These are phyloP conservation scores for Tetrao urogallus DNA, from an alignment of 2,113 vertebrate genomes.

Conservation along the genomic window DNA sequence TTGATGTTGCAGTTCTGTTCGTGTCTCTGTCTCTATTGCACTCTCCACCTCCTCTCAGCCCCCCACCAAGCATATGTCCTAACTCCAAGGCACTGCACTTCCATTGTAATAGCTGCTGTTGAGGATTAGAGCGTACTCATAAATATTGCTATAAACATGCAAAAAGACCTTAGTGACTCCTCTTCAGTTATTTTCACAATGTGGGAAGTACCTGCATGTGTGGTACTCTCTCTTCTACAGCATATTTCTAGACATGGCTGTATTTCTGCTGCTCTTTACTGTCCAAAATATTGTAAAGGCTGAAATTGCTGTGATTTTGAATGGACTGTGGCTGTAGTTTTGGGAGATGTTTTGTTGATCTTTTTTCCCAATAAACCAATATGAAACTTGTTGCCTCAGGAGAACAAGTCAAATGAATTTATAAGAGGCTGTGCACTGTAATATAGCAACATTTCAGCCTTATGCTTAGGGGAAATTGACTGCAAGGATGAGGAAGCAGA, in stretches of 20 bases:
- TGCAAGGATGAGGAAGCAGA: conserved; percentile 31
- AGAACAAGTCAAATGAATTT: conserved; percentile 3
- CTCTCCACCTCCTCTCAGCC: background rate
- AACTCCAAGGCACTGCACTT: background rate
- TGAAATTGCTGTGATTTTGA: background rate
- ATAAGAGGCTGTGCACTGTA: background rate
- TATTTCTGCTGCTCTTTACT: background rate
- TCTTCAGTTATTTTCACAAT: background rate
- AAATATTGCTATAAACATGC: background rate
- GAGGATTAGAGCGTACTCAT: background rate
- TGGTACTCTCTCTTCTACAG: background rate
- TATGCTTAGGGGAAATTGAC: conserved; percentile 29
- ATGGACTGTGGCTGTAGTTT: background rate
- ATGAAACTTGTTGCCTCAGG: conserved; percentile 7
- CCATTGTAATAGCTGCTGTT: accelerated
- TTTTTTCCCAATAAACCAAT: background rate
- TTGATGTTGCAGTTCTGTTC: background rate
- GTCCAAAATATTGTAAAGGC: background rate
- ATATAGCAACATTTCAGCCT: background rate
- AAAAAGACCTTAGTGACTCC: background rate
- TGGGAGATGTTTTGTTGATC: background rate
- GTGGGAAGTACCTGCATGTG: background rate
- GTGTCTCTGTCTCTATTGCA: accelerated
- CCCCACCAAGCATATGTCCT: background rate
- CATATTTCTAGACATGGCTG: background rate